Conservation (phyloP, 2,888 invertebrate genomes). For the Eremobia ochroleuca region DNA sequence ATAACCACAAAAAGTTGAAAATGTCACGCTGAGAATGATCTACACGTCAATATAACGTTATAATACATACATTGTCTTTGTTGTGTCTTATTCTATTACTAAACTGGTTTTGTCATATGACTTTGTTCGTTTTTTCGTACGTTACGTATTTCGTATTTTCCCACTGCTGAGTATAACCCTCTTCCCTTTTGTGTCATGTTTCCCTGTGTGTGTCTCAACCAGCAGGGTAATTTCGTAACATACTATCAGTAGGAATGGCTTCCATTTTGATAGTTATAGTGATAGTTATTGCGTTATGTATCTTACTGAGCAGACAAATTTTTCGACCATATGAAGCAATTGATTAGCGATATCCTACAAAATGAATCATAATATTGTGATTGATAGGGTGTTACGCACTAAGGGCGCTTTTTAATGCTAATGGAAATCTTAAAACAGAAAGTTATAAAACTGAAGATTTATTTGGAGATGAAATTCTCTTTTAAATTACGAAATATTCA, state of each 20-base stretch:
- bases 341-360: neutral
- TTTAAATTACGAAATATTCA: neutral
- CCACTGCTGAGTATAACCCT: neutral
- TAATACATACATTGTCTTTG: constrained; percentile 11
- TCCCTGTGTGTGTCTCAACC: neutral
- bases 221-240: neutral
- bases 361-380: neutral
- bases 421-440: constrained; percentile 34
- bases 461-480: neutral
- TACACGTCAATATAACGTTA: constrained; percentile 30
- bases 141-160: neutral
- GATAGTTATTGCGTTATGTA: neutral
- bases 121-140: constrained; percentile 1
- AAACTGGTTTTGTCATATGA: neutral
- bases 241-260: neutral
- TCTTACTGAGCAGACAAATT: neutral
- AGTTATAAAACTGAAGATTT: constrained; percentile 36
- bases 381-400: neutral
- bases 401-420: constrained; percentile 19
- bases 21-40: constrained; percentile 49
- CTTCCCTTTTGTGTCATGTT: neutral
- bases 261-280: neutral
- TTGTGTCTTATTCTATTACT: neutral
- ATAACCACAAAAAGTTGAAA: constrained; percentile 35
- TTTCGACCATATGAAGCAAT: neutral